phyloP scores from a whole-genome alignment of 2,113 vertebrate genomes.

The Paedocypris sp. region DNA sequence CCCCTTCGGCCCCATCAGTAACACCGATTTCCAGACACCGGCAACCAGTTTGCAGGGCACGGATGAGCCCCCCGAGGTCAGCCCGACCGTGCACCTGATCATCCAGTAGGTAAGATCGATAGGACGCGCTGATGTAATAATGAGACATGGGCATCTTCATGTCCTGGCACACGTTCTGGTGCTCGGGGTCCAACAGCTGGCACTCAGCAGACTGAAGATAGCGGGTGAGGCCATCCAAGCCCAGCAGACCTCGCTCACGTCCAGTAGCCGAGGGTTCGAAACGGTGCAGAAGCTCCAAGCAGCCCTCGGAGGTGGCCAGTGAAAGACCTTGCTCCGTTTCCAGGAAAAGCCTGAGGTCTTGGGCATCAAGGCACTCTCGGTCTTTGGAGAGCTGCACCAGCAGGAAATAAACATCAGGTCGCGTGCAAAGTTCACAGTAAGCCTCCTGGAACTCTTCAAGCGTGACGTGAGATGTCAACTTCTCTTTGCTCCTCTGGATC shows the following conservation, averaged over 20 bases:
- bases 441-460: constrained; percentile 92
- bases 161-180: constrained; percentile 84
- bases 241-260: constrained; percentile 75
- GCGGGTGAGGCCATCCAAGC: constrained; percentile 86
- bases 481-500: constrained; percentile 93
- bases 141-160: constrained; percentile 91
- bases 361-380: constrained; percentile 85
- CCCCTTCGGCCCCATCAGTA: constrained; percentile 81
- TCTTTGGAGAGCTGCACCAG: constrained; percentile 96
- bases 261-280: constrained; percentile 84
- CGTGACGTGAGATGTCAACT: constrained; percentile 88
- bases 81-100: constrained; percentile 85
- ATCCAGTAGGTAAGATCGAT: constrained; percentile 88
- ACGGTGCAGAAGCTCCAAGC: constrained; percentile 80
- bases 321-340: constrained; percentile 90
- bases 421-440: constrained; percentile 87
- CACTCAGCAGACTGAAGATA: constrained; percentile 90
- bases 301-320: constrained; percentile 79
- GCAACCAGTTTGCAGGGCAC: constrained; percentile 81
- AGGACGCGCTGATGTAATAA: constrained; percentile 92
- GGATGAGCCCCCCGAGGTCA: constrained; percentile 80
- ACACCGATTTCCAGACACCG: constrained; percentile 88
- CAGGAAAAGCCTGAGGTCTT: constrained; percentile 89
- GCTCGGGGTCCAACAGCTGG: constrained; percentile 88
- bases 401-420: constrained; percentile 92